Evolutionary conservation across 2,113 vertebrate species (phyloP).

Genomic region (Leptodactylus fuscus): DNA sequence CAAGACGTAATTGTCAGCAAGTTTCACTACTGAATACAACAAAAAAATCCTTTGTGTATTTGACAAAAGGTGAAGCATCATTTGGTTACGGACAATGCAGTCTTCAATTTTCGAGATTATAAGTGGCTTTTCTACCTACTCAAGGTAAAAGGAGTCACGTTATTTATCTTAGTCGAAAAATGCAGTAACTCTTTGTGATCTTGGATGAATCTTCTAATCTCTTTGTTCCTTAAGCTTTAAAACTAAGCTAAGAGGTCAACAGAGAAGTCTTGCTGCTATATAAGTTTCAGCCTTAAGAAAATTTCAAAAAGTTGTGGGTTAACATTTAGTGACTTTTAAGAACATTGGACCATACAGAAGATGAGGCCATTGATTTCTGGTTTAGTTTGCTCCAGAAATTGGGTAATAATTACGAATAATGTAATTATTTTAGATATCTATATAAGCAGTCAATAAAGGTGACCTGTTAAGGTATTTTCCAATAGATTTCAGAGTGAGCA

Average conservation of each 20-base stretch:
- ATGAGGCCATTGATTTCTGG: neutral
- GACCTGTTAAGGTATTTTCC: constrained; percentile 13
- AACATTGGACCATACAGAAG: neutral
- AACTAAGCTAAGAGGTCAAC: too few species aligned
- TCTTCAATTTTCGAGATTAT: neutral
- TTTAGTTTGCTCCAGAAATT: neutral
- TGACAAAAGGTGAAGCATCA: neutral
- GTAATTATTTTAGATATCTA: neutral
- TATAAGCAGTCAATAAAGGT: neutral
- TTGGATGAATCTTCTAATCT: neutral
- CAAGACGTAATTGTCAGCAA: neutral
- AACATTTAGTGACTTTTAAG: neutral
- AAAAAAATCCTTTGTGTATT: neutral
- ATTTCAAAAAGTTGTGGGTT: neutral
- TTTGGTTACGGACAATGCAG: neutral
- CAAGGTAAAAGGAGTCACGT: neutral
- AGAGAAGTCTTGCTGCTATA: too few species aligned
- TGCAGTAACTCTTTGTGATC: neutral
- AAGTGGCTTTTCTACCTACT: too few species aligned
- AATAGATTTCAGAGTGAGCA: neutral
- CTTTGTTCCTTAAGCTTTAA: neutral
- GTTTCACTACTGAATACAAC: neutral
- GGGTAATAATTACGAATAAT: neutral
- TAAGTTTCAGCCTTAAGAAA: too few species aligned
- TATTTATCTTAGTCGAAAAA: neutral